Base-by-base conservation (phyloP, 2,797 vertebrate species). In the Sebastes nivosus region DNA sequence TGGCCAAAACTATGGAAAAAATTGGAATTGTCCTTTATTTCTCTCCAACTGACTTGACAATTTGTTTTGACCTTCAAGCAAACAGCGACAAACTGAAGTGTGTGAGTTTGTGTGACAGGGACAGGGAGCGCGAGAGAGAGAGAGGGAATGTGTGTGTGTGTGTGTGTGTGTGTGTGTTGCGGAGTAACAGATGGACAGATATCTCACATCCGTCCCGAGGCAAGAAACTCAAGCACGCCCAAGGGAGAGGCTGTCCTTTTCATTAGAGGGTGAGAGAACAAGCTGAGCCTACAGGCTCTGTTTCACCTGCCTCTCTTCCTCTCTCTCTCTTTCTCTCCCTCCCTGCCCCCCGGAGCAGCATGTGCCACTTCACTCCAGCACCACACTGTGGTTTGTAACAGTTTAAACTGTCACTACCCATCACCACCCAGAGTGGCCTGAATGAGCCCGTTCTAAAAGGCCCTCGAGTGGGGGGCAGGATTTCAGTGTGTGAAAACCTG, bases 171-270 rank as follows among this genome's bases (percentile, higher is more conserved):
- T 42, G 67, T 75, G 77, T 80, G 84, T 73, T 74, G 66, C 57
- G 69, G 87, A 77, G 90, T 92, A 93, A 93, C 95, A 95, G 94
- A 94, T 93, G 90, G 92, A 95, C 94, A 95, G 94, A 96, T 95
- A 94, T 91, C 93, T 93, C 91, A 85, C 92, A 92, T 94, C 90
- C 90, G 82, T 89, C 90, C 91, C 77, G 38, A 85, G 81, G 87
- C 42, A 89, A 93, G 91, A 96, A 97, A 96, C 71, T 0, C 77
- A 95, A 97, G 95, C 94, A 89, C 83, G 91, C 96, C 90, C 95
- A 0, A 0, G 94, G 96, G 96, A 95, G 82, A 88, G 22, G 75
- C 88, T 89, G 92, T 93, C 92, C 93, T 95, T 94, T 91, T 96
- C 92, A 70, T 88, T 87, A 95, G 88, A 88, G 92, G 67, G 54